Evolutionary conservation across 2,797 vertebrate species (phyloP), one percentile per base, ranked within the genome.

Genomic region (Martes flavigula): DNA sequence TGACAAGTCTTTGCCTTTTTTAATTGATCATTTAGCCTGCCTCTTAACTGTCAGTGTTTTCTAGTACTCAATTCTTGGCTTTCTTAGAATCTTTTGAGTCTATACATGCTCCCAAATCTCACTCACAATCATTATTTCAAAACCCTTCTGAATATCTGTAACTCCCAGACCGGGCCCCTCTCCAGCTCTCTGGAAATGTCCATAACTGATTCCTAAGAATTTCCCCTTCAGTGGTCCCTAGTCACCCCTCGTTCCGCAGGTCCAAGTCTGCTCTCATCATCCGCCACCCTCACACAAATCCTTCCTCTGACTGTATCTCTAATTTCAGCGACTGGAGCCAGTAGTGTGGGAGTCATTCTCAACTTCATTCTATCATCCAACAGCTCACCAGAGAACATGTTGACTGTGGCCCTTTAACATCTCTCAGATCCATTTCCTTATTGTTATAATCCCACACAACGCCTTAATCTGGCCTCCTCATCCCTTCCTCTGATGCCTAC

Each of bases 21-120:
- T 32, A 46, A 83, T 23, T 75, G 72, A 64, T 18, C 8, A 84
- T 20, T 12, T 72, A 48, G 27, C 5, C 38, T 95, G 25, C 7
- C 30, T 91, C 77, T 64, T 62, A 93, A 93, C 60, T 64, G 54
- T 27, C 95, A 17, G 66, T 92, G 51, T 64, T 89, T 84, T 87
- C 38, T 46, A 82, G 51, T 32, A 89, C 83, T 88, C 54, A 46
- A 1, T 70, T 64, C 20, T 46, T 48, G 10, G 32, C 20, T 96
- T 85, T 75, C 64, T 58, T 81, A 64, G 25, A 60, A 60, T 17
- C 27, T 86, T 88, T 62, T 89, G 66, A 87, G 27, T 72, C 4
- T 32, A 27, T 30, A 35, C 30, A n/a, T 56, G 58, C 20, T 89
- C 32, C 46, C 6, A 83, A 77, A 85, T 78, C 12, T 88, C 72